Conservation (phyloP, 2,113 vertebrate genomes). For the Myotis davidii region DNA sequence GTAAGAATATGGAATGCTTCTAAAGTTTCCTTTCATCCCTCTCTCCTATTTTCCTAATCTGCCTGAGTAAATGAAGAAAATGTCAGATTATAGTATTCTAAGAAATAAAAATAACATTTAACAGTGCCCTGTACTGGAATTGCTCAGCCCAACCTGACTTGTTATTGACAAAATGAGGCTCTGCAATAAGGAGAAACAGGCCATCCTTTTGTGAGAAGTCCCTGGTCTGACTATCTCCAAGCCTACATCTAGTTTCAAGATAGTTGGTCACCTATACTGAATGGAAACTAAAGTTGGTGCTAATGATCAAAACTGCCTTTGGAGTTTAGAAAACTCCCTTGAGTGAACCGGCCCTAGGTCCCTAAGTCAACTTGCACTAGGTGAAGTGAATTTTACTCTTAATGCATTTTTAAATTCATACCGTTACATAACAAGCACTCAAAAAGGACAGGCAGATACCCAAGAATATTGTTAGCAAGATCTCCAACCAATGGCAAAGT, state of each 20-base stretch:
- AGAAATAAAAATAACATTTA: constrained; percentile 27
- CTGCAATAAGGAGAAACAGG: too few relatives aligned
- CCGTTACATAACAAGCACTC: neutral
- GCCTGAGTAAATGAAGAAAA: constrained; percentile 21
- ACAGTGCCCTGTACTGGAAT: neutral
- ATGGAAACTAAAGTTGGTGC: neutral
- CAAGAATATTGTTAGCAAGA: neutral
- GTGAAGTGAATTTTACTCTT: constrained; percentile 8
- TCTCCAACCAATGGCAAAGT: neutral
- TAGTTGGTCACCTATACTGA: neutral
- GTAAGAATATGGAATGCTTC: neutral
- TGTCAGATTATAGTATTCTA: neutral
- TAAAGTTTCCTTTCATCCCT: neutral
- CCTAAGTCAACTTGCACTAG: neutral
- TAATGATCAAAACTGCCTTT: neutral
- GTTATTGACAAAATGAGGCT: neutral
- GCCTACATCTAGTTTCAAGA: neutral
- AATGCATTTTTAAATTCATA: neutral
- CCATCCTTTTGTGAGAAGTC: neutral
- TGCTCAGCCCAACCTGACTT: neutral
- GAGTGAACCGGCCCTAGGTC: too few relatives aligned
- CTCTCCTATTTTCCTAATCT: neutral
- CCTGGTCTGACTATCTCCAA: neutral
- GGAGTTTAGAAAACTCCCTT: neutral
- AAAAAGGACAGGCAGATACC: neutral